A percentile compares a stretch with the other conserved stretches of the same genome.
These are phyloP conservation scores for Zeuzera pyrina DNA, from an alignment of 2,888 invertebrate species.

Conservation along the genomic window DNA sequence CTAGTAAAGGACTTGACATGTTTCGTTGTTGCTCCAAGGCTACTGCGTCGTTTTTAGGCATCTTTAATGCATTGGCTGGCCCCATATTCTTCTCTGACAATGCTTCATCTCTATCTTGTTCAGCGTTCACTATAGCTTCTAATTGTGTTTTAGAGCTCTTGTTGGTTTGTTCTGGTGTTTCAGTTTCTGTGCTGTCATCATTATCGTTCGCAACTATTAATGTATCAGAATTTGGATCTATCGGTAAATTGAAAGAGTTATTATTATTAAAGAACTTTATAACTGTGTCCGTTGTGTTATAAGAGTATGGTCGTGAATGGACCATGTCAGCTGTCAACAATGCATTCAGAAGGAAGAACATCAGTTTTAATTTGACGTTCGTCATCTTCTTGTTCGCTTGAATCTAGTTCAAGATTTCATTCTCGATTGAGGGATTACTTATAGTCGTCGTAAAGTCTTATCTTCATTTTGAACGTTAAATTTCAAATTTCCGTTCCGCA, in stretches of 20 bases:
- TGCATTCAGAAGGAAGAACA: slow-evolving; percentile 54
- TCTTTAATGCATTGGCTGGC: slow-evolving; percentile 24
- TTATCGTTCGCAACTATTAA: slow-evolving; percentile 49
- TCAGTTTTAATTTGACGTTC: slow-evolving; percentile 64
- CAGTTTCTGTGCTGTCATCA: slow-evolving; percentile 5
- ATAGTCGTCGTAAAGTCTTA: neutral
- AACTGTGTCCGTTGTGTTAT: slow-evolving; percentile 33
- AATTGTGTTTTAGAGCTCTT: slow-evolving; percentile 47
- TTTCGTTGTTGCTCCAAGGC: slow-evolving; percentile 47
- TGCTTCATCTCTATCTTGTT: slow-evolving; percentile 51
- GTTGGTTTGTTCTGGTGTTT: slow-evolving; percentile 39
- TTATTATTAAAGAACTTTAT: slow-evolving; percentile 39
- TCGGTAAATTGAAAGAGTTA: slow-evolving; percentile 48
- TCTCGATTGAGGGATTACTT: too few species aligned
- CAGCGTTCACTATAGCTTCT: slow-evolving; percentile 51
- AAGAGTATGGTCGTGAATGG: slow-evolving; percentile 47
- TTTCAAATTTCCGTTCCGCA: too few species aligned
- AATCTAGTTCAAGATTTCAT: slow-evolving; percentile 2
- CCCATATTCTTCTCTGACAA: slow-evolving; percentile 40
- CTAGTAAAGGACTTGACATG: slow-evolving; percentile 59
- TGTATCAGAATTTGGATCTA: slow-evolving; percentile 57
- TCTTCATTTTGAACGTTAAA: neutral
- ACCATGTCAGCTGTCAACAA: slow-evolving; percentile 52
- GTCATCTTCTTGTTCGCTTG: slow-evolving; percentile 37
- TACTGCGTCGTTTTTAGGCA: slow-evolving; percentile 34